A percentile compares a stretch with the other conserved stretches of the same genome.
Evolutionary conservation across 2,888 invertebrate species (phyloP).

Genomic region (Sipha maydis): DNA sequence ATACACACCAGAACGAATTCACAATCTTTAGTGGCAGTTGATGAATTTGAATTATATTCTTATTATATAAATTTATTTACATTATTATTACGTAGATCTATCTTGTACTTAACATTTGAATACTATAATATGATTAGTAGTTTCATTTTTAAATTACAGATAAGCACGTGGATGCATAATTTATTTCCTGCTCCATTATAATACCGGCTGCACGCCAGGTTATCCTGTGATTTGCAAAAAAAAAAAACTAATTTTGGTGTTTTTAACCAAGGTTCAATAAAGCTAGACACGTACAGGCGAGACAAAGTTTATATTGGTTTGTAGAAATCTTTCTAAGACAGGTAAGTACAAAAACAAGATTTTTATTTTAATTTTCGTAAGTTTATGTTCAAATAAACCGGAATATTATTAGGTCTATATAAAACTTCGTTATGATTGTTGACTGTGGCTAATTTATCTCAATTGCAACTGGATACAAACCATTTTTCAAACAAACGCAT

Average conservation of each 20-base stretch:
- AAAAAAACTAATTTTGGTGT: background rate
- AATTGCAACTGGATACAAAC: background rate
- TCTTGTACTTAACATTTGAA: background rate
- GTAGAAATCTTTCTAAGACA: background rate
- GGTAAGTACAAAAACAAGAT: no score
- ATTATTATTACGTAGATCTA: background rate
- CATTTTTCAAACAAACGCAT: background rate
- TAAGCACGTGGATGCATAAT: background rate
- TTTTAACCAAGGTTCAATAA: constrained; percentile 1
- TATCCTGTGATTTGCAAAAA: background rate
- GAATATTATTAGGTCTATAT: no score
- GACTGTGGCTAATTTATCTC: background rate
- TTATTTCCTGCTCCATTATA: constrained; percentile 31
- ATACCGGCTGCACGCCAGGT: background rate
- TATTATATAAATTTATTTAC: no score
- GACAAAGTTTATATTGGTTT: background rate
- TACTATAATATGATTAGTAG: background rate
- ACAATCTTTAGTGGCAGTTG: background rate
- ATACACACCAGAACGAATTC: background rate
- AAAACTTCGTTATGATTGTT: no score
- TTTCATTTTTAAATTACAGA: constrained; percentile 24
- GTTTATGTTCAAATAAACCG: background rate
- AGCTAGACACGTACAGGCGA: background rate
- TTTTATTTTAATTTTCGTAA: no score
- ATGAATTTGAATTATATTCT: no score